Conservation (phyloP, 2,797 vertebrate genomes). For the Carapus acus region DNA sequence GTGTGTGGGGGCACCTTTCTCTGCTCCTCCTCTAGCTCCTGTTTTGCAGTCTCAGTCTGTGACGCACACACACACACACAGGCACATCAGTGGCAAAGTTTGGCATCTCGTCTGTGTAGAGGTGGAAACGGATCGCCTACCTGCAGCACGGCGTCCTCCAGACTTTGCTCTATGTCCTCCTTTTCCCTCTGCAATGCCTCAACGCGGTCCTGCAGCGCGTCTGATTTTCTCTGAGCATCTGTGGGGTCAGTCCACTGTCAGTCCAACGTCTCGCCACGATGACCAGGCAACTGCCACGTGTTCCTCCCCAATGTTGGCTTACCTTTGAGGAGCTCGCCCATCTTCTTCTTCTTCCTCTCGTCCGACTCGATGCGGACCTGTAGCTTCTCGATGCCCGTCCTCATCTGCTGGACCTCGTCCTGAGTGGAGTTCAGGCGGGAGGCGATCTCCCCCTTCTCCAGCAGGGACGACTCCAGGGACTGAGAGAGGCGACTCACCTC, state of each 20-base stretch:
- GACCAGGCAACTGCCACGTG: too few species aligned
- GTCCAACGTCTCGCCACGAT: not conserved
- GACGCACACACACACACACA: too few species aligned
- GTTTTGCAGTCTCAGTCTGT: slow-evolving; percentile 73
- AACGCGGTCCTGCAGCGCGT: slow-evolving; percentile 78
- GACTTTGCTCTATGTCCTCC: slow-evolving; percentile 77
- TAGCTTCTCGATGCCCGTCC: slow-evolving; percentile 83
- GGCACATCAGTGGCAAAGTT: too few species aligned
- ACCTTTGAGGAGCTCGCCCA: slow-evolving; percentile 77
- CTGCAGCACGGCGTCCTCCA: slow-evolving; percentile 81
- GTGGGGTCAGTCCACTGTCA: slow-evolving; percentile 23
- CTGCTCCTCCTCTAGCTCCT: slow-evolving; percentile 76
- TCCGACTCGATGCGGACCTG: slow-evolving; percentile 86
- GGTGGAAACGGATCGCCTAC: too few species aligned
- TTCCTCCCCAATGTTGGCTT: too few species aligned
- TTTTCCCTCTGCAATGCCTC: slow-evolving; percentile 82
- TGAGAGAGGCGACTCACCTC: slow-evolving; percentile 72
- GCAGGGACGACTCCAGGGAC: slow-evolving; percentile 77
- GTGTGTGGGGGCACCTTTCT: slow-evolving; percentile 43
- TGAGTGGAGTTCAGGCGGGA: slow-evolving; percentile 79
- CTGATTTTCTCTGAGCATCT: slow-evolving; percentile 74
- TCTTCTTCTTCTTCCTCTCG: slow-evolving; percentile 76
- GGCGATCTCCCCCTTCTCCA: slow-evolving; percentile 83
- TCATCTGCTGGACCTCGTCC: slow-evolving; percentile 79
- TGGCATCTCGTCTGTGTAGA: too few species aligned